Evolutionary conservation across 1,140 invertebrate genomes (phyloP).

Genomic region (Chymomyza costata): DNA sequence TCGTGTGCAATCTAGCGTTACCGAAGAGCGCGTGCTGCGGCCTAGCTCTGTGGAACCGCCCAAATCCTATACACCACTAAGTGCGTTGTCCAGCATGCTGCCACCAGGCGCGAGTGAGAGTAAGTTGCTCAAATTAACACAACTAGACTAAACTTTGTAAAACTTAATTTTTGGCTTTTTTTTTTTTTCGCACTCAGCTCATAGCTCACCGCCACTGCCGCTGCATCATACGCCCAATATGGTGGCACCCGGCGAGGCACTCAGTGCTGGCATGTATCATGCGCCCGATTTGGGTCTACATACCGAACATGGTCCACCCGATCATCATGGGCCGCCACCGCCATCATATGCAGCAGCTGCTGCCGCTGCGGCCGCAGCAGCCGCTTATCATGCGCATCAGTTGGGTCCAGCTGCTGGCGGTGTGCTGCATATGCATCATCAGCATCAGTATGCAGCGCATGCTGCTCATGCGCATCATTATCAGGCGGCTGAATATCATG

Average conservation of each 20-base stretch:
- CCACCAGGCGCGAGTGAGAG: constrained; percentile 80
- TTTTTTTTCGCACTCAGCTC: constrained; percentile 32
- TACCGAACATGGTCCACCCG: constrained; percentile 58
- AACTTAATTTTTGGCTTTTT: neutral
- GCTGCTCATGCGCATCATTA: constrained; percentile 48
- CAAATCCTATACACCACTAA: constrained; percentile 88
- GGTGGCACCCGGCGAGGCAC: constrained; percentile 44
- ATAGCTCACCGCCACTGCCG: constrained; percentile 55
- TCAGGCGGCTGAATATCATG: constrained; percentile 60
- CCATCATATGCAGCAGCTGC: constrained; percentile 61
- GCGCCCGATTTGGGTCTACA: constrained; percentile 63
- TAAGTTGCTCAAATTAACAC: constrained; percentile 31
- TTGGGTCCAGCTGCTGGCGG: constrained; percentile 49
- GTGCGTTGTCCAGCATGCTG: constrained; percentile 90
- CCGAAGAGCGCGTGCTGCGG: constrained; percentile 76
- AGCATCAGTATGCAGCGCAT: constrained; percentile 57
- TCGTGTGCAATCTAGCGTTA: constrained; percentile 76
- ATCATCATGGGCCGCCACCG: constrained; percentile 65
- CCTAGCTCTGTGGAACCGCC: constrained; percentile 86
- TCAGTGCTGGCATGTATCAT: constrained; percentile 66
- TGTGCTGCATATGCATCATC: constrained; percentile 50
- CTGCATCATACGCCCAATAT: constrained; percentile 48
- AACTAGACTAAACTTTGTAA: neutral
- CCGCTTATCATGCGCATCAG: constrained; percentile 61
- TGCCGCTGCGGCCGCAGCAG: constrained; percentile 61